A percentile compares a stretch with the other conserved stretches of the same genome.
These are phyloP conservation scores for Gambusia yucatana DNA, from an alignment of 2,797 vertebrate species.

Conservation along the genomic window DNA sequence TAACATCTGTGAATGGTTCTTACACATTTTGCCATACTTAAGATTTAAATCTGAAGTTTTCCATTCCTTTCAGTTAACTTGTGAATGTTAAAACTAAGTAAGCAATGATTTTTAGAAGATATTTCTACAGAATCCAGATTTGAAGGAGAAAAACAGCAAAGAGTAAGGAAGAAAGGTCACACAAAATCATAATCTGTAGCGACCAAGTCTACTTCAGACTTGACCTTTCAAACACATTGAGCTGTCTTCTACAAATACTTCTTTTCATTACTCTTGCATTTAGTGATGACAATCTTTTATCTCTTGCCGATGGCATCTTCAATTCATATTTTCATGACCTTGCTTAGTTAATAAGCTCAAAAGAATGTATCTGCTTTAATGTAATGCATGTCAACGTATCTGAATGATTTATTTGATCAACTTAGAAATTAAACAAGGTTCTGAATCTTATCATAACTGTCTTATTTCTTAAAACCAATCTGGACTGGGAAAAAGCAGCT, in stretches of 20 bases:
- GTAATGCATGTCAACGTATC: background rate
- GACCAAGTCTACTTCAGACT: background rate
- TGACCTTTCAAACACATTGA: background rate
- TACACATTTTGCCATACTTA: background rate
- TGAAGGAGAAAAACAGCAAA: background rate
- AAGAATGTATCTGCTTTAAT: background rate
- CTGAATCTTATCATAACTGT: background rate
- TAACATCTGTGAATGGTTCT: background rate
- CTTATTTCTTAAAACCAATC: background rate
- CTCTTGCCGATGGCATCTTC: background rate
- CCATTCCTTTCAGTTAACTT: background rate
- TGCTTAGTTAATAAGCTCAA: background rate
- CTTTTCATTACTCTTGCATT: background rate
- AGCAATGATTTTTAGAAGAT: background rate
- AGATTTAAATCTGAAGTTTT: background rate
- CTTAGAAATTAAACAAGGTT: background rate
- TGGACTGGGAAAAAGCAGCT: background rate
- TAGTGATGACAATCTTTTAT: background rate
- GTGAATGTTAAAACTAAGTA: background rate
- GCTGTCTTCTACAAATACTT: background rate
- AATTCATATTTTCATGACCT: background rate
- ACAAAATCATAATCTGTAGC: background rate
- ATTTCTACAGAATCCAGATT: background rate
- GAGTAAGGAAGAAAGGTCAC: background rate
- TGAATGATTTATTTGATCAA: background rate